Conservation (phyloP, 2,888 invertebrate species). For the Bugulina stolonifera region DNA sequence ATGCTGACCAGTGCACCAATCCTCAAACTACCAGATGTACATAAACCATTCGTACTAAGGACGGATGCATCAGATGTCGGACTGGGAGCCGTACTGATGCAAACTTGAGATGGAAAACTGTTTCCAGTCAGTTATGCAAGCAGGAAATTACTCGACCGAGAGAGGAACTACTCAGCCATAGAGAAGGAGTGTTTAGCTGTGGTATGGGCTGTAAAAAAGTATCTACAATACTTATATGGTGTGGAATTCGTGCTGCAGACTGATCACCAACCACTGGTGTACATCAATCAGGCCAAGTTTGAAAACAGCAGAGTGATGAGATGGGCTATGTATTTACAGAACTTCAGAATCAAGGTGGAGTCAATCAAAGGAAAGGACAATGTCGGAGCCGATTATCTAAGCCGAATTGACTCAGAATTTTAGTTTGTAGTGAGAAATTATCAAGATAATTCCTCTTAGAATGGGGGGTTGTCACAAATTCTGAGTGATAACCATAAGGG, state of each 20-base stretch:
- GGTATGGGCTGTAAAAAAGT: constrained; percentile 31
- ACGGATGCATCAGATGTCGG: constrained; percentile 32
- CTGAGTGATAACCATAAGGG: too few relatives aligned
- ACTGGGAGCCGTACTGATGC: constrained; percentile 31
- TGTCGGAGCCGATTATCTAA: constrained; percentile 28
- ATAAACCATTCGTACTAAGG: constrained; percentile 29
- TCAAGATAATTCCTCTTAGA: constrained; percentile 5
- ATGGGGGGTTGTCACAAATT: constrained; percentile 7
- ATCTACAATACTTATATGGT: constrained; percentile 10
- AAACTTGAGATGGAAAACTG: constrained; percentile 27
- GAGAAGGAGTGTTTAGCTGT: constrained; percentile 33
- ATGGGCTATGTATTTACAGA: constrained; percentile 27
- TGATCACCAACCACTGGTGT: constrained; percentile 28
- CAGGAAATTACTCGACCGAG: constrained; percentile 30
- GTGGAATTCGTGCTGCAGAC: constrained; percentile 26
- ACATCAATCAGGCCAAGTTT: constrained; percentile 26
- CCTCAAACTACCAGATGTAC: constrained; percentile 29
- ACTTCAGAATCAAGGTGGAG: constrained; percentile 23
- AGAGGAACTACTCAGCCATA: constrained; percentile 31
- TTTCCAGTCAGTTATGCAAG: constrained; percentile 33
- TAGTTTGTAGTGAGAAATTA: background rate
- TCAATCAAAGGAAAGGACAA: constrained; percentile 26
- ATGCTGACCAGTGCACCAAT: constrained; percentile 28
- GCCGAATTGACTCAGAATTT: constrained; percentile 22
- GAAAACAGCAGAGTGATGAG: constrained; percentile 28